Percentiles rank a stretch among this genome's conserved stretches.
phyloP scores from a whole-genome alignment of 2,888 invertebrate species.

The Ophion obscuratus region DNA sequence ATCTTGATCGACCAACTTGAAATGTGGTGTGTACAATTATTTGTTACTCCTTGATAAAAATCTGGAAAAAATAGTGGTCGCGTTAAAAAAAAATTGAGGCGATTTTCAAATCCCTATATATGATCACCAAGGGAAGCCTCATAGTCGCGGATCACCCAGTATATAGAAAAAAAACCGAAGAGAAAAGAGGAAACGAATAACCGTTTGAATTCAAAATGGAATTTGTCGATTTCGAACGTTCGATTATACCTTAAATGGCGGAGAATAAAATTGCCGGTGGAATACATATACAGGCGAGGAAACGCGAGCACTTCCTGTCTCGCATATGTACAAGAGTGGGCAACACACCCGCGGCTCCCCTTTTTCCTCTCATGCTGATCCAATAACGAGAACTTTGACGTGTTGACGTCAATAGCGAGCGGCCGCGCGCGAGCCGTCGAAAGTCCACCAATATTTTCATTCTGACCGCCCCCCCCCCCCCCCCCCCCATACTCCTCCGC shows the following conservation, averaged over 20 bases:
- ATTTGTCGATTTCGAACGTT: constrained; percentile 47
- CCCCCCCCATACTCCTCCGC: background rate
- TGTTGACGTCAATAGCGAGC: constrained; percentile 60
- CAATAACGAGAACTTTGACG: constrained; percentile 66
- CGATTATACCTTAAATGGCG: constrained; percentile 23
- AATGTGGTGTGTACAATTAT: too few relatives aligned
- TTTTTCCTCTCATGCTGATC: constrained; percentile 35
- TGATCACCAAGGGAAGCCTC: background rate
- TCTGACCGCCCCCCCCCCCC: constrained; percentile 43
- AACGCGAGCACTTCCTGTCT: constrained; percentile 44
- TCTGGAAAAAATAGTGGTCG: too few relatives aligned
- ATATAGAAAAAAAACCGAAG: background rate
- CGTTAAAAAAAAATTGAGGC: too few relatives aligned
- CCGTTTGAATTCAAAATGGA: constrained; percentile 38
- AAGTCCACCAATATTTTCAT: constrained; percentile 65
- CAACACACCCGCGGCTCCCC: constrained; percentile 4
- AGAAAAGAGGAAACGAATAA: background rate
- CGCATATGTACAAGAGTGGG: background rate
- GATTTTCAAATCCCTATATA: too few relatives aligned
- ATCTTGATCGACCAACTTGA: too few relatives aligned
- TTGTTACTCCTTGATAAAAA: too few relatives aligned
- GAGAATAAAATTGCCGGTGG: constrained; percentile 6
- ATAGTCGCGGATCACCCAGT: background rate
- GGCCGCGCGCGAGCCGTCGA: constrained; percentile 29
- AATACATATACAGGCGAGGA: background rate